Percentiles rank a stretch among this genome's conserved stretches.
These are phyloP conservation scores for Oscheius onirici DNA, from an alignment of 2,888 invertebrate species.

Conservation along the genomic window DNA sequence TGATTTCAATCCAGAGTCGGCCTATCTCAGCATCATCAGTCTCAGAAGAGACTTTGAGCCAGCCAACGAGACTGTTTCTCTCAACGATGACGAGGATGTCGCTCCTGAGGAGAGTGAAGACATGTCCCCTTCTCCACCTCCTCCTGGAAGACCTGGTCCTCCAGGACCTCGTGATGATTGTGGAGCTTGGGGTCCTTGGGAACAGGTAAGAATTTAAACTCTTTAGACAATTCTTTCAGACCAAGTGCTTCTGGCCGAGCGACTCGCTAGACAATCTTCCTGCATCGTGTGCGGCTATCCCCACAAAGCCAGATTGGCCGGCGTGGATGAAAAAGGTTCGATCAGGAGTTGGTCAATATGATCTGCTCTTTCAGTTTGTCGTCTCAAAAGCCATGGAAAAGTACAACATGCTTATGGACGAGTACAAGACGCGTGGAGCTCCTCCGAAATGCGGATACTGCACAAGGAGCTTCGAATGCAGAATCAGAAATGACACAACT, in stretches of 20 bases:
- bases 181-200: conserved; percentile 27
- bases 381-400: conserved; percentile 28
- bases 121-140: background rate
- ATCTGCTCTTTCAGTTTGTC: conserved; percentile 29
- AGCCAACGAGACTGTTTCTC: conserved; percentile 9
- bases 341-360: too few relatives aligned
- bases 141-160: conserved; percentile 10
- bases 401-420: conserved; percentile 27
- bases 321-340: conserved; percentile 34
- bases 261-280: conserved; percentile 25
- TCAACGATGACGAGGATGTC: background rate
- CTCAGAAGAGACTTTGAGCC: background rate
- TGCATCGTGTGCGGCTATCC: conserved; percentile 15
- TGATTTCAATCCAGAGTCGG: conserved; percentile 19
- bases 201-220: conserved; percentile 23
- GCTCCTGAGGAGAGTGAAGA: background rate
- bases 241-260: conserved; percentile 34
- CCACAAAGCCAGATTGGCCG: conserved; percentile 29
- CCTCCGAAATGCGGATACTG: conserved; percentile 36
- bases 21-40: conserved; percentile 22
- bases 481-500: conserved; percentile 26
- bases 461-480: conserved; percentile 27
- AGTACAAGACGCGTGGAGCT: conserved; percentile 29
- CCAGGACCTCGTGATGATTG: conserved; percentile 11
- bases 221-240: conserved; percentile 12